phyloP scores from a whole-genome alignment of 2,888 invertebrate genomes.

The Falcaria lacertinaria region DNA sequence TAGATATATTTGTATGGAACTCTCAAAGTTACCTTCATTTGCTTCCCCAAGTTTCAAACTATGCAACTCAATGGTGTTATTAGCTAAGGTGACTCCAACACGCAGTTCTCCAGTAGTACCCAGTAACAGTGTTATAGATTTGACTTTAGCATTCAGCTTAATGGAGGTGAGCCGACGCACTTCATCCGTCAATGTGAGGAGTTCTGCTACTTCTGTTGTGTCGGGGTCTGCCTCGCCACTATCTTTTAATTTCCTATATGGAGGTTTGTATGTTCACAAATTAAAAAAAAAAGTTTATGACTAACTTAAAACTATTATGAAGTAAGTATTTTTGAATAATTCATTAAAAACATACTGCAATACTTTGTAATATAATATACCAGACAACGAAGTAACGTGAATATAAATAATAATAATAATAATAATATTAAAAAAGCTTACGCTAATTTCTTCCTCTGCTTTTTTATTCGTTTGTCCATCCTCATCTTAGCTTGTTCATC shows the following conservation, averaged over 20 bases:
- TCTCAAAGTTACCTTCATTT: constrained; percentile 74
- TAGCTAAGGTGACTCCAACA: constrained; percentile 82
- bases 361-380: too few species aligned
- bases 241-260: constrained; percentile 64
- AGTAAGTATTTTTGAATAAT: too few species aligned
- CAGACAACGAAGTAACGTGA: too few species aligned
- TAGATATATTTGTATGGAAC: too few species aligned
- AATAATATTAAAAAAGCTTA: constrained; percentile 31
- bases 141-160: constrained; percentile 84
- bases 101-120: constrained; percentile 87
- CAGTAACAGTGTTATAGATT: constrained; percentile 84
- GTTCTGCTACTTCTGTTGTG: constrained; percentile 44
- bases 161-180: constrained; percentile 84
- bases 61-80: constrained; percentile 88
- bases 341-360: too few species aligned
- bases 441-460: constrained; percentile 81
- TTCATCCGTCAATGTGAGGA: constrained; percentile 84
- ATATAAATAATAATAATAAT: not conserved
- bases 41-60: constrained; percentile 75
- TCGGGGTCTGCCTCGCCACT: constrained; percentile 49
- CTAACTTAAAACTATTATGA: too few species aligned
- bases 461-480: constrained; percentile 88
- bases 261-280: too few species aligned
- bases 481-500: constrained; percentile 86
- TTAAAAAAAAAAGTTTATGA: too few species aligned